Base-by-base conservation (phyloP, 2,888 invertebrate genomes). In the Pseudolycoriella hygida region DNA sequence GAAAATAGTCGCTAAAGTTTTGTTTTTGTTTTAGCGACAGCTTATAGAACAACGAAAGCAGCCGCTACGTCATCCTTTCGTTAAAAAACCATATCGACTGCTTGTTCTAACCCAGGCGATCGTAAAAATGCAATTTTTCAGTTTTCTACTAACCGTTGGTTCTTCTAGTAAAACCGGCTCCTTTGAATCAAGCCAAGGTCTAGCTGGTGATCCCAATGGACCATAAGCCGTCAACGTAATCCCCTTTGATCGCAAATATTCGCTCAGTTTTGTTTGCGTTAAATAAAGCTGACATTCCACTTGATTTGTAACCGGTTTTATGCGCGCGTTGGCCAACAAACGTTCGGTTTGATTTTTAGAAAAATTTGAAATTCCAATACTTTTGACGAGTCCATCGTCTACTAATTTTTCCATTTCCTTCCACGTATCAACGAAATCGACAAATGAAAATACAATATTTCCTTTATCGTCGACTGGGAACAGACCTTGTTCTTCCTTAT, bases 201-300 rank as follows among this genome's bases (percentile, higher is more conserved):
- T 71, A 57, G 85, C 85, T 0, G 84, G 85, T 1, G 83, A 83
- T 4, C 87, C 88, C 12, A 90, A 67, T 0, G 87, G 86, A 53
- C 84, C 84, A 67, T 89, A 92, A 0, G 85, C 88, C 0, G 84
- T 85, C 2, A 89, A 59, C 6, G 66, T 62, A 44, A 90, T 76
- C 40, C 69, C 73, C 17, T 70, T 74, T 1, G 73, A 64, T 49
- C 74, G 73, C 59, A 86, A 81, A 58, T 74, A 81, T 1, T 74
- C 72, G 25, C 77, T 74, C 2, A 89, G 62, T 25, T 77, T 73
- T 25, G 66, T 67, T 58, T 89, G 85, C 49, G 70, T 78, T 46
- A 87, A 64, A 60, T 86, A 85, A 0, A 87, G 82, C 60, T 87
- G 85, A 52, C 82, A 76, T 64, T 90, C 89, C 48, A 85, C 15